Percentiles rank a stretch among this genome's conserved stretches.
Conservation (phyloP, 1,140 invertebrate species). For the Belonocnema kinseyi region DNA sequence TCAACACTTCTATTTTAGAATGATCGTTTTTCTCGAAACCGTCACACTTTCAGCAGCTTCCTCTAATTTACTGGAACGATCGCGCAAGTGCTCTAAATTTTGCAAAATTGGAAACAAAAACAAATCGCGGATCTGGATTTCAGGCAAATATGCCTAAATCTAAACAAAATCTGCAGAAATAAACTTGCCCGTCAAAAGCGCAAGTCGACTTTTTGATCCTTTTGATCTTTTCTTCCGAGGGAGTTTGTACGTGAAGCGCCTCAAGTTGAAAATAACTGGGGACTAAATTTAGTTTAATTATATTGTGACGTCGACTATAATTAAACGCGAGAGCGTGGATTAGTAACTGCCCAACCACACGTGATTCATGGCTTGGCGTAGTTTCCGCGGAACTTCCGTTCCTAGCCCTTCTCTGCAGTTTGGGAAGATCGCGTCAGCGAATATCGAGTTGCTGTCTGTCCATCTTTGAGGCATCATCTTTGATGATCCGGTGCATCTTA, state of each 20-base stretch:
- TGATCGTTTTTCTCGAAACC: background rate
- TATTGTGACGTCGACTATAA: slow-evolving; percentile 29
- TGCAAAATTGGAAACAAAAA: background rate
- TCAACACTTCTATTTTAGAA: background rate
- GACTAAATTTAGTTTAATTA: slow-evolving; percentile 32
- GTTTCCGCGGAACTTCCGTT: slow-evolving; percentile 25
- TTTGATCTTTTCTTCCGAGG: slow-evolving; percentile 19
- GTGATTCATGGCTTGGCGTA: slow-evolving; percentile 42
- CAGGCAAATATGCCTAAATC: background rate
- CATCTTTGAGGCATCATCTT: slow-evolving; percentile 63
- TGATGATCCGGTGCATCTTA: slow-evolving; percentile 57
- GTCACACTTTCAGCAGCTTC: background rate
- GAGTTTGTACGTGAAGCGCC: background rate
- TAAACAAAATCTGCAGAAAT: slow-evolving; percentile 32
- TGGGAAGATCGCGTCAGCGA: background rate
- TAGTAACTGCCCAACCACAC: slow-evolving; percentile 46
- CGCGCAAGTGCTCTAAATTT: slow-evolving; percentile 13
- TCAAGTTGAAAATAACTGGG: slow-evolving; percentile 13
- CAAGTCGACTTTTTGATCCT: slow-evolving; percentile 26
- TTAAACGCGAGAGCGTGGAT: slow-evolving; percentile 28
- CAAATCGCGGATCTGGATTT: slow-evolving; percentile 3
- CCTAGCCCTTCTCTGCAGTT: background rate
- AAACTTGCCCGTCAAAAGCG: slow-evolving; percentile 11
- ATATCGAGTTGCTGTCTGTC: slow-evolving; percentile 45
- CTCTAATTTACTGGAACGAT: slow-evolving; percentile 18